These are phyloP conservation scores for Drosophila tani DNA, from an alignment of 1,140 invertebrate genomes.

Conservation along the genomic window DNA sequence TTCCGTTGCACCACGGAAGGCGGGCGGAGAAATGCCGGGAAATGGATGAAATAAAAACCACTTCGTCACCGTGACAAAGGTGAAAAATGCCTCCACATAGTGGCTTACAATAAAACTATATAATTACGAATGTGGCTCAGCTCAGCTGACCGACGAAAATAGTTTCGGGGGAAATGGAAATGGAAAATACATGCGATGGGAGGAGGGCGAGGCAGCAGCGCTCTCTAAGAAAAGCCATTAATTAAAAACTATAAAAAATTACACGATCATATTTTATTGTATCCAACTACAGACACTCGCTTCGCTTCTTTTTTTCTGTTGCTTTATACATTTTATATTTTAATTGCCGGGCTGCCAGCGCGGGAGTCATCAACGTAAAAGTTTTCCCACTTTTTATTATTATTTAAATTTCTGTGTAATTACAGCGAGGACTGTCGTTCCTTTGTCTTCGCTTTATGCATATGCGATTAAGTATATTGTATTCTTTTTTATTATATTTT, in stretches of 20 bases:
- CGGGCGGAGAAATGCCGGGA: conserved; percentile 7
- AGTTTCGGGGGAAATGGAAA: conserved; percentile 48
- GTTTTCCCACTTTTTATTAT: conserved; percentile 73
- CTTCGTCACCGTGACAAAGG: conserved; percentile 46
- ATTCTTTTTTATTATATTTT: conserved; percentile 32
- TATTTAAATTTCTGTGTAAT: conserved; percentile 76
- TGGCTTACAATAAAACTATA: conserved; percentile 42
- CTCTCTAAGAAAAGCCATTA: conserved; percentile 76
- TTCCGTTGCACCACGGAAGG: conserved; percentile 26
- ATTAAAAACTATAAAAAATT: conserved; percentile 83
- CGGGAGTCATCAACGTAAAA: conserved; percentile 52
- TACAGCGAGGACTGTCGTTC: conserved; percentile 53
- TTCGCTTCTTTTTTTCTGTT: conserved; percentile 54
- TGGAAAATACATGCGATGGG: conserved; percentile 38
- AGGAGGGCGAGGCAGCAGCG: not conserved
- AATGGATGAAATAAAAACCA: conserved; percentile 15
- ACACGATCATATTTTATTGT: conserved; percentile 58
- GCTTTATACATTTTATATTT: conserved; percentile 60
- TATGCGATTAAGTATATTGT: conserved; percentile 64
- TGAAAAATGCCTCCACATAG: conserved; percentile 34
- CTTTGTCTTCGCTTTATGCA: conserved; percentile 71
- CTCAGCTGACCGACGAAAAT: conserved; percentile 47
- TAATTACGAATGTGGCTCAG: conserved; percentile 49
- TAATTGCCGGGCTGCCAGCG: conserved; percentile 51
- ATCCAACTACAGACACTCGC: conserved; percentile 27